Conservation (phyloP, 2,888 invertebrate genomes). For the Drosophila planitibia region DNA sequence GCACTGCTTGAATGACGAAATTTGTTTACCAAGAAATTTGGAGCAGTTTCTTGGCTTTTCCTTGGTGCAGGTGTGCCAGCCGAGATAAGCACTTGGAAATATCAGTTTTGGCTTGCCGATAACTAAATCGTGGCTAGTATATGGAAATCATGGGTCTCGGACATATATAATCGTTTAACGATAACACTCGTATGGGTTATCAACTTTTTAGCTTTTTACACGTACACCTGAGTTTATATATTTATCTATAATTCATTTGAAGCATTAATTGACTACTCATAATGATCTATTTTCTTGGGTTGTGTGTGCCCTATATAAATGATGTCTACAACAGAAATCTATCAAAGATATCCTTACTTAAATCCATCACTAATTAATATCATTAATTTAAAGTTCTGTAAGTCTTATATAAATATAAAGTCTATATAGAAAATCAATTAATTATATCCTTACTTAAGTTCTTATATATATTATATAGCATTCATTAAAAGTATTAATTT, state of each 20-base stretch:
- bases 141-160: conserved; percentile 61
- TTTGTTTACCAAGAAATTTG: conserved; percentile 51
- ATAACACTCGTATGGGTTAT: conserved; percentile 1
- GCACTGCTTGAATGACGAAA: conserved; percentile 59
- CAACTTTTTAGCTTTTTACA: background rate
- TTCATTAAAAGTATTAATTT: background rate
- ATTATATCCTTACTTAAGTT: background rate
- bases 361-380: background rate
- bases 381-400: background rate
- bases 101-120: conserved; percentile 25
- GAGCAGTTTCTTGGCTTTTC: conserved; percentile 6
- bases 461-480: background rate
- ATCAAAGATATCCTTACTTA: background rate
- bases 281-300: background rate
- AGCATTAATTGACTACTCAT: background rate
- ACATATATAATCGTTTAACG: conserved; percentile 47
- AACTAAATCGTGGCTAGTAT: conserved; percentile 54
- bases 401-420: background rate
- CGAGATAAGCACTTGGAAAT: conserved; percentile 33
- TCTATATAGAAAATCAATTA: background rate
- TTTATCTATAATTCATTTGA: background rate
- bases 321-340: rapidly evolving
- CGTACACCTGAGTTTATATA: background rate
- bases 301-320: background rate
- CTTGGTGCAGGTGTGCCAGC: conserved; percentile 40